Conservation (phyloP, 2,113 vertebrate species). For the Spheniscus mendiculus region DNA sequence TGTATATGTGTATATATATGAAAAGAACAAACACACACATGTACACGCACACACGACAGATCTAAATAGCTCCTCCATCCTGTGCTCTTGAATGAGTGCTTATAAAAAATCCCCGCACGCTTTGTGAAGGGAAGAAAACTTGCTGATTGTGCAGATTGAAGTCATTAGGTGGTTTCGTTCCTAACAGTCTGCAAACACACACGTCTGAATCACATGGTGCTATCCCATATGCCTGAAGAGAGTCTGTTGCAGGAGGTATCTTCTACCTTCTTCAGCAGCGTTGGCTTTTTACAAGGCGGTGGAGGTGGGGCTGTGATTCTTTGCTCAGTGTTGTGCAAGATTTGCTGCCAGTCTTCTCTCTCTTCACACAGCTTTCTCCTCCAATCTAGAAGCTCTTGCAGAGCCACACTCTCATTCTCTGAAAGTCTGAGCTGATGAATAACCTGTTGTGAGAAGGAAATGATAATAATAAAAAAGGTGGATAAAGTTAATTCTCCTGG, state of each 20-base stretch:
- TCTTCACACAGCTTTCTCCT: conserved; percentile 85
- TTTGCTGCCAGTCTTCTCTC: conserved; percentile 75
- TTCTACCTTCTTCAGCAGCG: conserved; percentile 77
- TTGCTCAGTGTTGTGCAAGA: conserved; percentile 70
- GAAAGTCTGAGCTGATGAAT: conserved; percentile 84
- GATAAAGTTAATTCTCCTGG: neutral
- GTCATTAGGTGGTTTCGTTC: neutral
- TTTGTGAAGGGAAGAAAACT: conserved; percentile 5
- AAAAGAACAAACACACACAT: neutral
- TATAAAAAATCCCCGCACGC: neutral
- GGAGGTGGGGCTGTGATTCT: conserved; percentile 73
- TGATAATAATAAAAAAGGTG: neutral
- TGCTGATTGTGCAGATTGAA: neutral
- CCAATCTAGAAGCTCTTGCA: conserved; percentile 87
- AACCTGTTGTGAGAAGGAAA: conserved; percentile 70
- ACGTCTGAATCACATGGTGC: conserved; percentile 44
- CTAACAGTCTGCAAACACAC: neutral
- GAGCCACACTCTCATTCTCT: conserved; percentile 80
- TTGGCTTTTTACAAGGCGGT: conserved; percentile 82
- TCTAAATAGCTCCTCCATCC: neutral
- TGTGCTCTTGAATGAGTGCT: conserved; percentile 33
- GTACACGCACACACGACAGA: neutral
- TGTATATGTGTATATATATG: neutral
- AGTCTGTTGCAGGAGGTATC: conserved; percentile 69
- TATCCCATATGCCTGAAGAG: conserved; percentile 71